These are phyloP conservation scores for Ranitomeya variabilis DNA, from an alignment of 2,113 vertebrate genomes.

Conservation along the genomic window DNA sequence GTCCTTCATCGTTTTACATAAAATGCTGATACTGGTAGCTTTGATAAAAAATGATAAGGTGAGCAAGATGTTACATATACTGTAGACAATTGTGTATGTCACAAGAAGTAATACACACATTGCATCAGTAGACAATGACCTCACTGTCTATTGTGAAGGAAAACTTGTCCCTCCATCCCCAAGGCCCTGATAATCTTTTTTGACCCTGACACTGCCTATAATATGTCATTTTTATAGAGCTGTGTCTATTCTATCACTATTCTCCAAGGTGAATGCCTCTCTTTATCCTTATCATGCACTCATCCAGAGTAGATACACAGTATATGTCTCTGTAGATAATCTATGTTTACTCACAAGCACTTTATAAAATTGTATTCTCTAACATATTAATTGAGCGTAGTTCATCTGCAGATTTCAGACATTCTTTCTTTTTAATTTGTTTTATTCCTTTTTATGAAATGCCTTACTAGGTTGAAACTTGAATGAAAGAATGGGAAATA, in stretches of 20 bases:
- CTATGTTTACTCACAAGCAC: neutral
- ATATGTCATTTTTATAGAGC: neutral
- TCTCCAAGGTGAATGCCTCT: neutral
- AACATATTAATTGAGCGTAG: neutral
- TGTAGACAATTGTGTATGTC: neutral
- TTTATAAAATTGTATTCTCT: neutral
- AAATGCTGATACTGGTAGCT: neutral
- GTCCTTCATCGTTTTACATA: neutral
- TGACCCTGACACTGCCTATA: neutral
- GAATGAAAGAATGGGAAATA: neutral
- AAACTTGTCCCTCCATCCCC: neutral
- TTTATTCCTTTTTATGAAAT: neutral
- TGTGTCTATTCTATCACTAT: neutral
- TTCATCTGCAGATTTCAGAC: neutral
- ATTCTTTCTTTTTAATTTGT: neutral
- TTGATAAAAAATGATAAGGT: neutral
- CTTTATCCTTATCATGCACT: neutral
- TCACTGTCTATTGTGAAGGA: neutral
- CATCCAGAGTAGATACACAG: neutral
- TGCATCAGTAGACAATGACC: neutral
- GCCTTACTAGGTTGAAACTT: neutral
- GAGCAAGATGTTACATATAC: neutral
- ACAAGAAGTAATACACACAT: neutral
- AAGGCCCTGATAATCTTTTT: neutral
- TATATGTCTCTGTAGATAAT: neutral